Percentiles rank a stretch among this genome's conserved stretches.
Conservation (phyloP, 2,888 invertebrate genomes). For the Neoitamus cyanurus region DNA sequence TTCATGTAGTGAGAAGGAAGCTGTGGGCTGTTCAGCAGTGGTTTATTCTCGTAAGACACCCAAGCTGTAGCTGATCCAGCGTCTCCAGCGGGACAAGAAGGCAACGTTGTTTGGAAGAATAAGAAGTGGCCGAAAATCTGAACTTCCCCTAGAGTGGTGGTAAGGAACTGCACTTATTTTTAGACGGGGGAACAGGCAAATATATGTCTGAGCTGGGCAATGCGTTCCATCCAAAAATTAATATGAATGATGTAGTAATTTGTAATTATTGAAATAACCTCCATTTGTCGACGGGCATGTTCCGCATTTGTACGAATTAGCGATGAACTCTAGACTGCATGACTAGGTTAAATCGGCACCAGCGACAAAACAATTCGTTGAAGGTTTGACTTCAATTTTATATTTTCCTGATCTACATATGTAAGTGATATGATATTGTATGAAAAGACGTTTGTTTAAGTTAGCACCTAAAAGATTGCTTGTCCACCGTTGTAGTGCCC, state of each 20-base stretch:
- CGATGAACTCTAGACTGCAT: conserved; percentile 40
- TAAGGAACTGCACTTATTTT: background rate
- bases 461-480: background rate
- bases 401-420: too few relatives aligned
- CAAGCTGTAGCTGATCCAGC: background rate
- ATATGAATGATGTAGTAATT: conserved; percentile 30
- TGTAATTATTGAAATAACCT: conserved; percentile 31
- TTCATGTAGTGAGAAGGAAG: background rate
- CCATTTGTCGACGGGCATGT: background rate
- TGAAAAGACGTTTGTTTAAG: background rate
- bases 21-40: background rate
- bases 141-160: conserved; percentile 3
- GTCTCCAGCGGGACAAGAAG: background rate
- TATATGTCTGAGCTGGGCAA: background rate
- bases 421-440: background rate
- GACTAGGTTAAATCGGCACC: background rate
- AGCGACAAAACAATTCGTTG: background rate
- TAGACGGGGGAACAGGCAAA: background rate
- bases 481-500: background rate
- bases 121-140: background rate
- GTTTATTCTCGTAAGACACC: background rate
- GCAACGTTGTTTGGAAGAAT: background rate
- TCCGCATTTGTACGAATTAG: conserved; percentile 29
- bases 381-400: background rate
- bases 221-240: background rate